A percentile compares a stretch with the other conserved stretches of the same genome.
These are phyloP conservation scores for Asbolus verrucosus DNA, from an alignment of 1,140 invertebrate species.

Conservation along the genomic window DNA sequence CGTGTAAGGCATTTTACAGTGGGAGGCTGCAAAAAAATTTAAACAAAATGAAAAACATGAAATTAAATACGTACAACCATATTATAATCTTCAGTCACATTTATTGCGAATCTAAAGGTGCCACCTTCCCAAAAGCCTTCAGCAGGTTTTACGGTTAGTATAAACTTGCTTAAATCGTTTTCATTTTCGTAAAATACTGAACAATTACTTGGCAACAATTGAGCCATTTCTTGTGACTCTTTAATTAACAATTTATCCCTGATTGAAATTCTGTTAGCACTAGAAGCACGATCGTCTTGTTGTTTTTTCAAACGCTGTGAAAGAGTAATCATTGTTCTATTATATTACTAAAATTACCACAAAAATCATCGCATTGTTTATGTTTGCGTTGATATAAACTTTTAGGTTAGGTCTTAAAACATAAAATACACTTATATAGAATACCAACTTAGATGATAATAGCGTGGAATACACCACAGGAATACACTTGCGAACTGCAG, in stretches of 20 bases:
- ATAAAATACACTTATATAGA: too few relatives aligned
- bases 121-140: constrained; percentile 93
- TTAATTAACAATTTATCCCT: constrained; percentile 87
- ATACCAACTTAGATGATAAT: too few relatives aligned
- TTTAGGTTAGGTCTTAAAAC: constrained; percentile 3
- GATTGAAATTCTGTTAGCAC: constrained; percentile 78
- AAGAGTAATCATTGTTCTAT: constrained; percentile 78
- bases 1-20: constrained; percentile 91
- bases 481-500: too few relatives aligned
- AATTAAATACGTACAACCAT: constrained; percentile 79
- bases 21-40: constrained; percentile 81
- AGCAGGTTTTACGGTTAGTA: constrained; percentile 82
- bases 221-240: constrained; percentile 93
- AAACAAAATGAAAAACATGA: constrained; percentile 23
- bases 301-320: constrained; percentile 82
- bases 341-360: constrained; percentile 18
- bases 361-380: constrained; percentile 22
- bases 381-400: constrained; percentile 17
- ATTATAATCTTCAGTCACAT: constrained; percentile 95
- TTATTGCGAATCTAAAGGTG: constrained; percentile 86
- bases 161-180: constrained; percentile 85
- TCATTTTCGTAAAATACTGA: constrained; percentile 85
- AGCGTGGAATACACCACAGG: too few relatives aligned
- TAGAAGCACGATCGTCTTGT: constrained; percentile 64
- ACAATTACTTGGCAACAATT: constrained; percentile 85